Base-by-base conservation (phyloP, 1,140 invertebrate genomes). In the Listronotus oregonensis region DNA sequence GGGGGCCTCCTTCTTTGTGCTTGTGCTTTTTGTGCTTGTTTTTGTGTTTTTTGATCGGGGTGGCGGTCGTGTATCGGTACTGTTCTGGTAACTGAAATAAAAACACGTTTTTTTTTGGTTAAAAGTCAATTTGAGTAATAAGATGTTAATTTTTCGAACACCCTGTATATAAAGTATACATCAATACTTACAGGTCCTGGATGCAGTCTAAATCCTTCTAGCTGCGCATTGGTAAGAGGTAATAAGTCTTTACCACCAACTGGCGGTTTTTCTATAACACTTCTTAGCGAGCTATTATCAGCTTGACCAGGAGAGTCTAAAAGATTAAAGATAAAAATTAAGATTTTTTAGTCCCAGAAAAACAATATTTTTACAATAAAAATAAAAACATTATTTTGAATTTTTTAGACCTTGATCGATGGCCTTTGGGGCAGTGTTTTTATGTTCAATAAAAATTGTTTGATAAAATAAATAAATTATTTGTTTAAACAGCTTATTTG, bases 181-280 rank as follows among this genome's bases (percentile, higher is more conserved):
- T 1, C 56, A 43, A 67, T 59, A 84, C 85, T 85, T 87, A 94
- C 92, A 11, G 95, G 94, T 51, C 97, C 97, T 59, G 96, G 94
- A 83, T 98, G 95, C 64, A 99, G 84, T 66, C 96, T 84, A 79
- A 99, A 99, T 31, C 96, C 96, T 72, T 94, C 87, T 61, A 99
- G 82, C 78, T 97, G 93, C 58, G 93, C 87, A 78, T 90, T 90
- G 15, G 90, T 93, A 47, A 99, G 79, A 46, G 93, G 92, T 63
- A 93, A 79, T 60, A 99, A 83, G 80, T 99, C 97, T 80, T 98
- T 99, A 1, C 94, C 95, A 52, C 89, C 90, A 70, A 98, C 97
- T 7, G 96, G 96, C 32, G 96, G 95, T 80, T 98, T 98, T 68
- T 98, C 97, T 78, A 99, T 97, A 2, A 99, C 88, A 63, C 93